Conservation (phyloP, 2,888 invertebrate genomes). For the Pelosia muscerda region DNA sequence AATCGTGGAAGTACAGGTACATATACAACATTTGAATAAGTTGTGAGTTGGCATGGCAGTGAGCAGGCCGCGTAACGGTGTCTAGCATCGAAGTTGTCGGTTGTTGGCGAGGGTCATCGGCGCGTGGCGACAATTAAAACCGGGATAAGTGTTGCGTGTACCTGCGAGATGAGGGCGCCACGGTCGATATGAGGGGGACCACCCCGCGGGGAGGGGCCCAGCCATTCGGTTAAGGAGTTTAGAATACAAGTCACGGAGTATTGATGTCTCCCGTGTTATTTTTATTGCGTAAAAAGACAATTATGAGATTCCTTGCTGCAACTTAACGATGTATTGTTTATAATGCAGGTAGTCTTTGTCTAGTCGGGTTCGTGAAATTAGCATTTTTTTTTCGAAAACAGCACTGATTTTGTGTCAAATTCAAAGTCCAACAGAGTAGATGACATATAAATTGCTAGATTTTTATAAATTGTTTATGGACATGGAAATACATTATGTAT, state of each 20-base stretch:
- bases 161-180: conserved; percentile 84
- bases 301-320: conserved; percentile 42
- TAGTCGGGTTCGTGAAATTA: conserved; percentile 9
- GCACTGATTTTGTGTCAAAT: not conserved
- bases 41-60: conserved; percentile 54
- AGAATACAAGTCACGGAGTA: conserved; percentile 81
- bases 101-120: conserved; percentile 75
- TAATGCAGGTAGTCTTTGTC: conserved; percentile 31
- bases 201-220: conserved; percentile 60
- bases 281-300: conserved; percentile 48
- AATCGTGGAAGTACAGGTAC: conserved; percentile 32
- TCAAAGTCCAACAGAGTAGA: not conserved
- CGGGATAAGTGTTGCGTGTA: conserved; percentile 86
- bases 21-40: conserved; percentile 54
- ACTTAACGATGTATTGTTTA: conserved; percentile 44
- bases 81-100: conserved; percentile 59
- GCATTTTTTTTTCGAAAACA: not conserved
- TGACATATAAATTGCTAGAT: not conserved
- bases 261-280: conserved; percentile 73
- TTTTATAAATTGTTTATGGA: conserved; percentile 17
- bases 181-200: conserved; percentile 80
- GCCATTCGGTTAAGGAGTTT: conserved; percentile 82
- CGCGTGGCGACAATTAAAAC: conserved; percentile 86
- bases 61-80: conserved; percentile 58
- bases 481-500: conserved; percentile 23